Evolutionary conservation across 2,888 invertebrate genomes (phyloP).

Genomic region (Trachelus stipa): DNA sequence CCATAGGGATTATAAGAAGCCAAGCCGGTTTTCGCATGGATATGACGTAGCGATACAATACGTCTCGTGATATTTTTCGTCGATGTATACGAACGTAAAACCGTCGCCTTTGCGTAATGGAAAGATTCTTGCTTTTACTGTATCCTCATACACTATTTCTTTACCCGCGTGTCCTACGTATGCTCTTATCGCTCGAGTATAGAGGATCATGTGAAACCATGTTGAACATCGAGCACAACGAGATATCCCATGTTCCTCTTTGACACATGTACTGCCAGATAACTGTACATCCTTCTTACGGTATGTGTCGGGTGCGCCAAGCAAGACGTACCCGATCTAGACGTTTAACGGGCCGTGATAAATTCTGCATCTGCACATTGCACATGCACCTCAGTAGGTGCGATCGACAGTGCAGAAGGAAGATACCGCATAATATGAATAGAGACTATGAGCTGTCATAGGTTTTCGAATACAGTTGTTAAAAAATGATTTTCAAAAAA

Average conservation of each 20-base stretch:
- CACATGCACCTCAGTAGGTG: not conserved
- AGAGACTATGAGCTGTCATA: not conserved
- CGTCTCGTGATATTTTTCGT: not conserved
- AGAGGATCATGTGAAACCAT: not conserved
- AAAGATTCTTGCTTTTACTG: not conserved
- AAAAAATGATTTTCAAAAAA: not conserved
- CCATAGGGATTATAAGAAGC: conserved; percentile 19
- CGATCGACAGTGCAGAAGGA: not conserved
- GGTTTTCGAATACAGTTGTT: not conserved
- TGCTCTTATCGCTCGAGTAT: not conserved
- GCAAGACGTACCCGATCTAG: not conserved
- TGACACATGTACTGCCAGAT: not conserved
- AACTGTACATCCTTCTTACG: not conserved
- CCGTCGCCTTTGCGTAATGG: not conserved
- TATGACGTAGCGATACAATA: not conserved
- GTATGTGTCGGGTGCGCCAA: not conserved
- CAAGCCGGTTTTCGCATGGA: conserved; percentile 9
- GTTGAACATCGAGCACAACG: not conserved
- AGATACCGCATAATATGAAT: not conserved
- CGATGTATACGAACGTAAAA: not conserved
- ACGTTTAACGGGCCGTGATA: not conserved
- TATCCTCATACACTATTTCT: not conserved
- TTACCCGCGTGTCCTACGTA: not conserved
- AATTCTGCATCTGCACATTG: not conserved
- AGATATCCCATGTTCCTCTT: not conserved